Evolutionary conservation across 2,113 vertebrate species (phyloP).

Genomic region (Oxyruncus cristatus): DNA sequence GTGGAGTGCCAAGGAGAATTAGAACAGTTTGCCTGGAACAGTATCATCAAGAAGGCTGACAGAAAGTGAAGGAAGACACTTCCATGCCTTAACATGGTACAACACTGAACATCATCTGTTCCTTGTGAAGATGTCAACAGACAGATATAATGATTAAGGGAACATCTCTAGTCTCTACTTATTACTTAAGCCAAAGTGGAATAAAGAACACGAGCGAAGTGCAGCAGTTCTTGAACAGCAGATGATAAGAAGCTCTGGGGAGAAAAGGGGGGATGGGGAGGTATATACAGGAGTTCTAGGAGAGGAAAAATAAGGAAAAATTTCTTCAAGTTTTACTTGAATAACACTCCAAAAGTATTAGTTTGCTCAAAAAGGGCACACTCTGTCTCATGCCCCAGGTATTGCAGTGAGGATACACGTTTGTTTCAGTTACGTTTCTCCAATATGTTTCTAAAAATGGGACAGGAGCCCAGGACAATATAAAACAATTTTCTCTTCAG

Average conservation of each 20-base stretch:
- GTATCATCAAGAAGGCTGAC: not conserved
- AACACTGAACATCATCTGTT: not conserved
- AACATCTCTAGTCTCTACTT: not conserved
- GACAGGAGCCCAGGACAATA: not conserved
- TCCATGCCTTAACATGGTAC: not conserved
- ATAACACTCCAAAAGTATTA: not conserved
- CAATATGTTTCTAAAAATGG: not conserved
- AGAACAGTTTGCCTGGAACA: not conserved
- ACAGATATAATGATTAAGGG: not conserved
- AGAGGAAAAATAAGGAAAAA: not conserved
- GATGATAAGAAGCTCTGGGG: not conserved
- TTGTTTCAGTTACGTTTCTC: not conserved
- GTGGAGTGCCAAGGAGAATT: not conserved
- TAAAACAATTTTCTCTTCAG: not conserved
- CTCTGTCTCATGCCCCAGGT: not conserved
- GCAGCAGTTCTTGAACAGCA: not conserved
- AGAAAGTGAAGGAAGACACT: not conserved
- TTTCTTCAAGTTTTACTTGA: not conserved
- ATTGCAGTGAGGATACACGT: not conserved
- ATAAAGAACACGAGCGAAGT: not conserved
- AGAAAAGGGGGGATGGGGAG: not conserved
- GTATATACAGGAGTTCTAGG: not conserved
- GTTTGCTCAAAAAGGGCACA: fast-evolving
- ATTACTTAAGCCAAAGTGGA: not conserved
- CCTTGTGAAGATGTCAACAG: not conserved